A percentile compares a stretch with the other conserved stretches of the same genome.
These are phyloP conservation scores for Scrobipalpa costella DNA, from an alignment of 2,888 invertebrate genomes.

Conservation along the genomic window DNA sequence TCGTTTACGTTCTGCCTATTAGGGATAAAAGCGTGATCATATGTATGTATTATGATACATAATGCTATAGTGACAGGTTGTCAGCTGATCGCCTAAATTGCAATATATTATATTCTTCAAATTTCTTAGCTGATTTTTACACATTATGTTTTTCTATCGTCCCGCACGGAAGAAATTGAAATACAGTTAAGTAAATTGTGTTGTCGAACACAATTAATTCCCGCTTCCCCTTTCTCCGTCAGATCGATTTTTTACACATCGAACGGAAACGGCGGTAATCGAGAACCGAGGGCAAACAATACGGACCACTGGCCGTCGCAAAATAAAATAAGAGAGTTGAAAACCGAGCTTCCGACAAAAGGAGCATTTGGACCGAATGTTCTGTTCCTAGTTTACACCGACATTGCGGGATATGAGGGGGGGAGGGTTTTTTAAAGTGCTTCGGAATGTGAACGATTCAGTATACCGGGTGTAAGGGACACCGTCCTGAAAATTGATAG, in stretches of 20 bases:
- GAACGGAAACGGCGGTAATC: constrained; percentile 34
- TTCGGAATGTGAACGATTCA: neutral
- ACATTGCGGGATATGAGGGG: neutral
- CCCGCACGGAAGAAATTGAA: too few relatives aligned
- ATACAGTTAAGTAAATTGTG: constrained; percentile 3
- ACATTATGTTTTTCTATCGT: too few relatives aligned
- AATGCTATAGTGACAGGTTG: too few relatives aligned
- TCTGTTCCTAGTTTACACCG: constrained; percentile 17
- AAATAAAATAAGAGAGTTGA: constrained; percentile 7
- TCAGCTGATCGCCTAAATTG: too few relatives aligned
- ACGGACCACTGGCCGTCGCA: constrained; percentile 19
- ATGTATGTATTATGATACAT: too few relatives aligned
- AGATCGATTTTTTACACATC: constrained; percentile 7
- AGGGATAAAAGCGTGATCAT: too few relatives aligned
- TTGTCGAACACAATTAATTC: neutral
- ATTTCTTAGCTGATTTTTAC: too few relatives aligned
- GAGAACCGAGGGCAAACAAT: constrained; percentile 40
- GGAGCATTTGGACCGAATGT: constrained; percentile 11
- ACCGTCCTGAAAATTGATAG: too few relatives aligned
- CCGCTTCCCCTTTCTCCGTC: neutral
- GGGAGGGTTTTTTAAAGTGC: neutral
- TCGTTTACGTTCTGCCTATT: too few relatives aligned
- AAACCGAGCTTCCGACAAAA: constrained; percentile 13
- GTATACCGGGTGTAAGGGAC: neutral
- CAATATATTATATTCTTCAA: too few relatives aligned